Base-by-base conservation (phyloP, 2,113 vertebrate species). In the Saimiri boliviensis region DNA sequence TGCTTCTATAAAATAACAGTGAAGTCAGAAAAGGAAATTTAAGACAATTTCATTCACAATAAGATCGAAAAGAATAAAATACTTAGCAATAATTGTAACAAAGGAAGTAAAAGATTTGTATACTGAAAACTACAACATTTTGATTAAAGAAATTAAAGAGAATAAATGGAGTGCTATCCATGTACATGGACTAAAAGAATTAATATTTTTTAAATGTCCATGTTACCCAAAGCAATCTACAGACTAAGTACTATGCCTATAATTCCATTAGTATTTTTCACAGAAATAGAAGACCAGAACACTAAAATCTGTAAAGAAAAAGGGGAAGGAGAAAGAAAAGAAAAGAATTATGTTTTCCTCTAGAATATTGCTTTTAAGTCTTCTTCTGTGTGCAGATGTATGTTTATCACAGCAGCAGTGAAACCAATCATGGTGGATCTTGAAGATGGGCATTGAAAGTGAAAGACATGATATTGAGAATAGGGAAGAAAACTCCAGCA, bases 391-490 rank as follows among this genome's bases (percentile, higher is more conserved):
- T 77, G 23, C 23, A 16, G 32, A 1, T 52, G 20, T 42, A 8
- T 86, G 66, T 89, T 45, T 70, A 30, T 82, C 13, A 19, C 27
- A 68, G 42, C 23, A 16, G 6, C 27, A 17, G 37, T 8, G 45
- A 83, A 21, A 60, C 8, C 11, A 0, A 25, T 25, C 23, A 0
- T 32, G 30, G 25, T 42, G 11, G 81, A 42, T 70, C 17, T 16
- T 71, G 47, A 82, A 19, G 30, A 30, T 19, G 25, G 35, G 8
- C 32, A 13, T 54, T 10, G 45, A 13, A 6, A 8, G 42, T 5
- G 37, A 12, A 63, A 73, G 32, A 17, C 14, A 0, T 11, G 9
- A 8, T 7, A 2, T 10, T 10, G 2, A 0, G 0, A 1, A 6
- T 13, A 63, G 27, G 12, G 8, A 11, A 21, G 60, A 47, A 5